Base-by-base conservation (phyloP, 2,888 invertebrate genomes). In the Leistus spinibarbis region DNA sequence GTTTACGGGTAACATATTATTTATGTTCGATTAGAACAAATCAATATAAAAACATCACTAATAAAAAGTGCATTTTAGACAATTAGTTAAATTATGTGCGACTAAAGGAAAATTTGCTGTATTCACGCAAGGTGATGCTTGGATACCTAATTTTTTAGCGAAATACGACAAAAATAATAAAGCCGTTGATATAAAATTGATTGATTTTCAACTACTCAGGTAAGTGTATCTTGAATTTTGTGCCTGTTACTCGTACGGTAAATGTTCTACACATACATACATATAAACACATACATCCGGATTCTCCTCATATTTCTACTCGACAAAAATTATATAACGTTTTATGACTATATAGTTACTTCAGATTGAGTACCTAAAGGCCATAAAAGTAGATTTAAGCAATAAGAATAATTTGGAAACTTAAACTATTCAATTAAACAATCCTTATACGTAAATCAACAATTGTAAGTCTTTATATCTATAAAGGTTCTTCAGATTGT, bases 101-200 rank as follows among this genome's bases (percentile, higher is more conserved):
- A n/a, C n/a, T n/a, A 78, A 79, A 70, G 81, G 80, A 1, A 81
- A 82, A 56, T 83, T 85, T 24, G 83, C 89, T 0, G 90, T 91
- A 0, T 88, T 93, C 24, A 89, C 88, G 0, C 93, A 93, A 76
- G 93, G 93, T 0, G 93, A 94, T 81, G 89, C 90, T 54, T 93
- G 93, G 93, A 88, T 90, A 0, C 92, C 91, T n/a, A 93, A 94
- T 81, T 93, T 93, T 79, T 82, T 93, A 0, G 88, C 89, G 7
- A 88, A 88, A 60, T 86, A 86, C 70, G 67, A 78, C 5, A 79
- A 83, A 70, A 77, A 81, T 3, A 78, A 77, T 13, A 71, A 69
- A 65, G 86, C 87, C 78, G 85, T 83, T 3, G 86, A 87, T 76
- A 87, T 88, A 0, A 88, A 90, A 79, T 86, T 93, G 76, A 90